Evolutionary conservation across 2,113 vertebrate species (phyloP).

Genomic region (Oncorhynchus keta): DNA sequence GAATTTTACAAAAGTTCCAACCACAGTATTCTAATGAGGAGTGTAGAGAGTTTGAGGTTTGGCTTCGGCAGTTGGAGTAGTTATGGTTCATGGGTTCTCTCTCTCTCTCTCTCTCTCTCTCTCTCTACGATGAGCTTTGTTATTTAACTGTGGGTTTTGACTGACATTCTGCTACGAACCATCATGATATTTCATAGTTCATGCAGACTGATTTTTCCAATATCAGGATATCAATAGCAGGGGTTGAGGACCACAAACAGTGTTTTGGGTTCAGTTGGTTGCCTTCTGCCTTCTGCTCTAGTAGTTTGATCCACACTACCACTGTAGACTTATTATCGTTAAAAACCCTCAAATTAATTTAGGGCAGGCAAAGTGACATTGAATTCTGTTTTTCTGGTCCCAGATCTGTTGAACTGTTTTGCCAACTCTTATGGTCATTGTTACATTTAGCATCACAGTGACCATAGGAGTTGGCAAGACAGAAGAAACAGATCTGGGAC

Average conservation of each 20-base stretch:
- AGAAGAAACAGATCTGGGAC: neutral
- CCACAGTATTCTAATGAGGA: too few species aligned
- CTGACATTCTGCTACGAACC: neutral
- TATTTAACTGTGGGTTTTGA: neutral
- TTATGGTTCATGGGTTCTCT: neutral
- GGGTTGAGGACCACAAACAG: neutral
- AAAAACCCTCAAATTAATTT: too few species aligned
- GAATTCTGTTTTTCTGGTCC: neutral
- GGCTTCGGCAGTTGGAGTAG: too few species aligned
- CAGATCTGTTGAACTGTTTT: neutral
- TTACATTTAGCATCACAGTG: neutral
- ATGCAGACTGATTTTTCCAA: neutral
- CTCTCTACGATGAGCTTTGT: neutral
- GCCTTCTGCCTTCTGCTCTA: too few species aligned
- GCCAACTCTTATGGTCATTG: too few species aligned
- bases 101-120: neutral
- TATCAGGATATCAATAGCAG: neutral
- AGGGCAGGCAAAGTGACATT: too few species aligned
- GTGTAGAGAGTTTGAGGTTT: too few species aligned
- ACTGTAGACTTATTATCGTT: too few species aligned
- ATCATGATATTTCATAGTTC: neutral
- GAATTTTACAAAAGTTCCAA: too few species aligned
- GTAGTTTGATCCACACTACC: too few species aligned
- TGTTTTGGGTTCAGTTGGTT: slow-evolving; percentile 1
- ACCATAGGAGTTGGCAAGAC: too few species aligned